phyloP scores from a whole-genome alignment of 2,797 vertebrate genomes.

The Phrynocephalus forsythii region DNA sequence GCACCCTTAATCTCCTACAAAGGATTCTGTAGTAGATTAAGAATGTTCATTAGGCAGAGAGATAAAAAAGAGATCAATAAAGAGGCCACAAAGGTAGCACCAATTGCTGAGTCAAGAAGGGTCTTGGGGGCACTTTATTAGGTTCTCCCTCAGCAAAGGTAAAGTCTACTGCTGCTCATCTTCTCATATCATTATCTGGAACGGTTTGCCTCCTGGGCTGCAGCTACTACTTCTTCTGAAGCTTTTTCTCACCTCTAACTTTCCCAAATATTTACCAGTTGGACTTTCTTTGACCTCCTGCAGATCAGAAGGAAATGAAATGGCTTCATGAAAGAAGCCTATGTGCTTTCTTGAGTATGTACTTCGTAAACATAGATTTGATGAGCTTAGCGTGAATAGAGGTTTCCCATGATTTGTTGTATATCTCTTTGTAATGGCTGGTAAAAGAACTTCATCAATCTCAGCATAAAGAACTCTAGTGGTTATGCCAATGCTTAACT shows the following conservation, averaged over 20 bases:
- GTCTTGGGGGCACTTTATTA: too few species aligned
- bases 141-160: neutral
- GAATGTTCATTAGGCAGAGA: neutral
- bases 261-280: neutral
- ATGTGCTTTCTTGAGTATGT: neutral
- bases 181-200: neutral
- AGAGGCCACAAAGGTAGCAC: neutral
- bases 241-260: neutral
- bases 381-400: neutral
- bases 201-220: neutral
- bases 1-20: neutral
- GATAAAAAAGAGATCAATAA: neutral
- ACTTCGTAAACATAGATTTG: slow-evolving; percentile 14
- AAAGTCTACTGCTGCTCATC: neutral
- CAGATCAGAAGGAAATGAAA: too few species aligned
- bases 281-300: too few species aligned
- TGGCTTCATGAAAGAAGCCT: neutral
- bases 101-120: neutral
- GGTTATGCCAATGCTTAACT: neutral
- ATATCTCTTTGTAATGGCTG: slow-evolving; percentile 15
- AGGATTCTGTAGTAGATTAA: neutral
- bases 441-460: neutral
- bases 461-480: neutral
- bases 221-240: neutral
- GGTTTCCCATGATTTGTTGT: neutral